Conservation (phyloP, 2,888 invertebrate genomes). For the Eupithecia pulchellata region DNA sequence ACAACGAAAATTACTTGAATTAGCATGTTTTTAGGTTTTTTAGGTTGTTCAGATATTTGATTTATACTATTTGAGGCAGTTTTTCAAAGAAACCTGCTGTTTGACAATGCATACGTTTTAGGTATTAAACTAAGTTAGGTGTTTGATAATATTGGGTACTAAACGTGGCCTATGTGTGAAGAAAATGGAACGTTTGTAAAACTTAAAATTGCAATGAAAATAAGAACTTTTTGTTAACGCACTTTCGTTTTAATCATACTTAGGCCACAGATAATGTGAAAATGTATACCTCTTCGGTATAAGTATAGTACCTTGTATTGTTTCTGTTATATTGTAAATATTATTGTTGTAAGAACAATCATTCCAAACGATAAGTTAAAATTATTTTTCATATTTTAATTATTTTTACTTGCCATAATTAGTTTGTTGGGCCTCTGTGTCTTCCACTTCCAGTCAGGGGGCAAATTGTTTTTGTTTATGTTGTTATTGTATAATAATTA, state of each 20-base stretch:
- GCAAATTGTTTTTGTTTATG: slow-evolving; percentile 76
- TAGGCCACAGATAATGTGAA: slow-evolving; percentile 52
- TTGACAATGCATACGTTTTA: slow-evolving; percentile 7
- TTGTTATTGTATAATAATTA: slow-evolving; percentile 74
- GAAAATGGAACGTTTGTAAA: background rate
- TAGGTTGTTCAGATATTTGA: slow-evolving; percentile 5
- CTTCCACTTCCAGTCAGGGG: slow-evolving; percentile 75
- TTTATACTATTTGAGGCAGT: slow-evolving; percentile 14
- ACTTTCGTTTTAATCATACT: background rate
- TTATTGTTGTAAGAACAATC: slow-evolving; percentile 68
- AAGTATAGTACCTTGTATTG: slow-evolving; percentile 56
- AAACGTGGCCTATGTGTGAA: slow-evolving; percentile 13
- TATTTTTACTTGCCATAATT: slow-evolving; percentile 80
- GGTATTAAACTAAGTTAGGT: slow-evolving; percentile 17
- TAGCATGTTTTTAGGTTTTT: slow-evolving; percentile 4
- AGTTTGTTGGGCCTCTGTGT: slow-evolving; percentile 72
- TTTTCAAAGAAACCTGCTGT: slow-evolving; percentile 22
- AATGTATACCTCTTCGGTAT: slow-evolving; percentile 55
- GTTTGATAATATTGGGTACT: slow-evolving; percentile 24
- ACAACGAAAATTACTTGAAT: background rate
- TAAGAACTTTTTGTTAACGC: background rate
- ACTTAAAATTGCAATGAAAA: background rate
- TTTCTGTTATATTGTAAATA: slow-evolving; percentile 82
- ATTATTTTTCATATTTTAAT: slow-evolving; percentile 78
- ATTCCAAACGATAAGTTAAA: slow-evolving; percentile 82